A percentile compares a stretch with the other conserved stretches of the same genome.
Conservation (phyloP, 1,140 invertebrate genomes). For the Harpegnathos saltator region DNA sequence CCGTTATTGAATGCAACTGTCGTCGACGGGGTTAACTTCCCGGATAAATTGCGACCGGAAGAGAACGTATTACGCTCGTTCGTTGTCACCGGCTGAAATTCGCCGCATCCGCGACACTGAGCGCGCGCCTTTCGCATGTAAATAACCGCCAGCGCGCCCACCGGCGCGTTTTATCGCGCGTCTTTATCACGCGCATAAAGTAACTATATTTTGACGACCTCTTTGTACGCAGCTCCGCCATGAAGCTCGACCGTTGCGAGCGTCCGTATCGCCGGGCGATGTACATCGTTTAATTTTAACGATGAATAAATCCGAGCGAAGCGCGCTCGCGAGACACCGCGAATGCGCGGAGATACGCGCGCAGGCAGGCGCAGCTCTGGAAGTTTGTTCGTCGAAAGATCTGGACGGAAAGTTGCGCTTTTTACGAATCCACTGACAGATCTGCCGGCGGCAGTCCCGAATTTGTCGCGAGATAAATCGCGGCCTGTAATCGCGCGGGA, state of each 20-base stretch:
- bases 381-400: no score
- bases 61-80: constrained; percentile 46
- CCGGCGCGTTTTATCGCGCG: background rate
- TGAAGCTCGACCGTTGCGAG: background rate
- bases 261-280: background rate
- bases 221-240: background rate
- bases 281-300: background rate
- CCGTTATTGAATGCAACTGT: constrained; percentile 51
- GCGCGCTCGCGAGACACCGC: no score
- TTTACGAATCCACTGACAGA: no score
- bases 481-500: background rate
- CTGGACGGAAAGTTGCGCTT: no score
- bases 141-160: background rate
- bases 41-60: constrained; percentile 40
- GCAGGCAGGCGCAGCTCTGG: no score
- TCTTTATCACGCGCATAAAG: background rate
- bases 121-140: constrained; percentile 6
- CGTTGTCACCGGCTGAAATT: constrained; percentile 45
- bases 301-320: background rate
- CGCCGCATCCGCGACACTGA: constrained; percentile 16
- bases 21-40: constrained; percentile 51
- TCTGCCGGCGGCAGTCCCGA: no score
- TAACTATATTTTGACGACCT: constrained; percentile 17
- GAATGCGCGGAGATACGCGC: no score
- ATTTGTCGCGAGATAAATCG: no score